Evolutionary conservation across 2,888 invertebrate genomes (phyloP).

Genomic region (Andrena marginata): DNA sequence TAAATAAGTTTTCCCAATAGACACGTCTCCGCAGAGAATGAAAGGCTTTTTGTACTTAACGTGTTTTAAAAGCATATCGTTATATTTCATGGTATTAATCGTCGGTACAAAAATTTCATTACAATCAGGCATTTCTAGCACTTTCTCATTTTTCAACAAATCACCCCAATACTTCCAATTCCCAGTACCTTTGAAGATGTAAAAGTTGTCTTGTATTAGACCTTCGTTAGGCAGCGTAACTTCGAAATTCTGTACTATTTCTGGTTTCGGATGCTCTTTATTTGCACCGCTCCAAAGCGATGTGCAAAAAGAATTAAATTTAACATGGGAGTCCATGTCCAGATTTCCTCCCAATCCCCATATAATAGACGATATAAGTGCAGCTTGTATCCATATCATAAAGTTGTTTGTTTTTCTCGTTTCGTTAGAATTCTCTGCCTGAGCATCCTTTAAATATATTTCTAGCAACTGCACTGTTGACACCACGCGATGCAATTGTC

Average conservation of each 20-base stretch:
- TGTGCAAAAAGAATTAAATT: constrained; percentile 83
- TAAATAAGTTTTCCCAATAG: constrained; percentile 89
- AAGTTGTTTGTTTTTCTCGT: constrained; percentile 80
- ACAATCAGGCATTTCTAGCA: constrained; percentile 67
- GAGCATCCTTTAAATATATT: constrained; percentile 81
- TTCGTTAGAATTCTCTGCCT: constrained; percentile 78
- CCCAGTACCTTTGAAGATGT: constrained; percentile 87
- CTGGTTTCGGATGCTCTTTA: constrained; percentile 85
- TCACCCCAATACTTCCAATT: constrained; percentile 88
- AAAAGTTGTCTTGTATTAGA: constrained; percentile 87
- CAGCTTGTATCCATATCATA: constrained; percentile 86
- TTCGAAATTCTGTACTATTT: constrained; percentile 86
- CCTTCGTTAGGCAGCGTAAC: constrained; percentile 86
- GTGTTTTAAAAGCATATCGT: constrained; percentile 86
- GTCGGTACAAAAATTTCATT: constrained; percentile 87
- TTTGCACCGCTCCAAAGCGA: constrained; percentile 82
- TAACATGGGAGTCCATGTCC: constrained; percentile 83
- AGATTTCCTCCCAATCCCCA: constrained; percentile 87
- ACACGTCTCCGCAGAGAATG: constrained; percentile 87
- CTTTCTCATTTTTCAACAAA: constrained; percentile 85
- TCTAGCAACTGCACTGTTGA: constrained; percentile 81
- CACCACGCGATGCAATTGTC: constrained; percentile 81
- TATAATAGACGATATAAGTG: constrained; percentile 86
- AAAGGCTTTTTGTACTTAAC: constrained; percentile 86
- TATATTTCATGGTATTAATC: constrained; percentile 86